Percentiles rank a stretch among this genome's conserved stretches.
Conservation (phyloP, 2,797 vertebrate species). For the Pitangus sulphuratus region DNA sequence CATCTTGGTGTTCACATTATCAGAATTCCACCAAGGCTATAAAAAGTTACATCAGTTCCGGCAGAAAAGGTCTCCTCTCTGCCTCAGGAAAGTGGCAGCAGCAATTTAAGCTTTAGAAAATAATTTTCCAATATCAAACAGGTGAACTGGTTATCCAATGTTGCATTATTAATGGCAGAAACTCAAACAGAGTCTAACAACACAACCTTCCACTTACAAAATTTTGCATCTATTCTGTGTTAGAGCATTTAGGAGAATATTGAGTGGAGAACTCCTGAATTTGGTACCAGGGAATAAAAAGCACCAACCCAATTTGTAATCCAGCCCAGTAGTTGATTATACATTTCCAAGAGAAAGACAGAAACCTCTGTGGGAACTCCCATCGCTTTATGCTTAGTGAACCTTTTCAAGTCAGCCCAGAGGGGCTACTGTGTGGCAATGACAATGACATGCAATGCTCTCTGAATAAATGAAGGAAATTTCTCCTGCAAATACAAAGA, state of each 20-base stretch:
- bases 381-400: constrained; percentile 35
- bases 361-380: constrained; percentile 61
- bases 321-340: constrained; percentile 64
- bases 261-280: constrained; percentile 15
- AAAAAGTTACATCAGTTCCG: background rate
- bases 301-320: constrained; percentile 66
- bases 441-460: constrained; percentile 66
- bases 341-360: constrained; percentile 79
- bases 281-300: constrained; percentile 75
- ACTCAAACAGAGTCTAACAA: background rate
- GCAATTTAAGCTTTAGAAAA: background rate
- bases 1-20: constrained; percentile 33
- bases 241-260: background rate
- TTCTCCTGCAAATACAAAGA: constrained; percentile 50
- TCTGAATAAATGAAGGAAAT: constrained; percentile 58
- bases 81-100: background rate
- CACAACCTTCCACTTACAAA: background rate
- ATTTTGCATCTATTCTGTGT: background rate
- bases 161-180: background rate
- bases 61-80: background rate
- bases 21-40: background rate
- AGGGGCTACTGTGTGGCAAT: constrained; percentile 56
- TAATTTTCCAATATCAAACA: background rate
- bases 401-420: constrained; percentile 61
- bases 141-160: background rate